Base-by-base conservation (phyloP, 2,888 invertebrate species). In the Poecilus cupreus region DNA sequence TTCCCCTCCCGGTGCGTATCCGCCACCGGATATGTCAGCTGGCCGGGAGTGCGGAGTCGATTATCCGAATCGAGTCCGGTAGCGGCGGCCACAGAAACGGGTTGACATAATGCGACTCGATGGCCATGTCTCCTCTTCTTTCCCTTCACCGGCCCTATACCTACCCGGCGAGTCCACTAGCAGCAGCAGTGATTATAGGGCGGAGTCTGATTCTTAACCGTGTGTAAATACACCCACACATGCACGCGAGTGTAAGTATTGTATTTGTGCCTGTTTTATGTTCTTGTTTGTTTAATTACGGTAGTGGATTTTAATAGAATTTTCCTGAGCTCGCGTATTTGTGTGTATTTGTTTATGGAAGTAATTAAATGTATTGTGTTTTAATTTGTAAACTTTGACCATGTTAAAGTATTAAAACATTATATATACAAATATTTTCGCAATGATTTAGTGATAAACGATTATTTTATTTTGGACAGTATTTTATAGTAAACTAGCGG, bases 91-190 rank as follows among this genome's bases (percentile, higher is more conserved):
- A 16, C 76, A 54, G 76, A 76, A 76, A 24, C 76, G 37, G 57
- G 49, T 70, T 79, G 79, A 79, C 79, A 79, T 79, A 79, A 79
- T 70, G 26, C 79, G 79, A 79, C 37, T 49, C 79, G 79, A 68
- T 79, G 51, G 79, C 54, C 32, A 22, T 75, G 49, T 24, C n/a
- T 10, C 10, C 26, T 13, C 13, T 24, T 60, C 24, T 20, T 24
- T 22, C 26, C 20, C 60, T 60, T 60, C 26, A 60, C 1, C 16
- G 0, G 8, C 51, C 51, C 13, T 43, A n/a, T 43, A 10, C 51
- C 51, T 51, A 18, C 13, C 16, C 20, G 2, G 8, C 3, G 11
- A 5, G 16, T 18, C 51, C 51, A 18, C 32, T 43, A 43, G 43
- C 43, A 39, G 39, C 8, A 18, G 51, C 16, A 6, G 51, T 18